Evolutionary conservation across 2,888 invertebrate genomes (phyloP), one percentile per base, ranked within the genome.

Genomic region (Venusia cambrica): DNA sequence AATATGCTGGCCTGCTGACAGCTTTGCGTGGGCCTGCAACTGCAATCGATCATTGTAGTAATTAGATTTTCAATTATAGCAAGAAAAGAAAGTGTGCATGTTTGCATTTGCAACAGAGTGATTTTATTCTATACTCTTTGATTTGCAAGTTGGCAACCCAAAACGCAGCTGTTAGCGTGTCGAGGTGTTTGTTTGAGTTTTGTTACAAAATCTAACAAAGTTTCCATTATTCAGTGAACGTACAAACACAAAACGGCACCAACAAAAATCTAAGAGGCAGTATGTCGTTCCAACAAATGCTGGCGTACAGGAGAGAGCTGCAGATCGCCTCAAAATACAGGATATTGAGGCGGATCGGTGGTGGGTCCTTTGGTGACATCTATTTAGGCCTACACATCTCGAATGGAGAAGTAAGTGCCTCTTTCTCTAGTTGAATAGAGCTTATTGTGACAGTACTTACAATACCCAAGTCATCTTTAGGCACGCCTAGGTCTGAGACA

Each of bases 291-390:
- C 51, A 57, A 48, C 48, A 53, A 34, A 47, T 54, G 30, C 45
- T 60, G 17, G 41, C 53, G 5, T 50, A 53, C 26, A 48, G 48
- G 25, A 49, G 51, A 39, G 58, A 60, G 41, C 37, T 60, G 36
- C 29, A 56, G 38, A 51, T 68, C 25, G 43, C 48, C 13, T 51
- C 93, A 71, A 96, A 95, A 85, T 97, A 97, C 88, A 92, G 96
- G 75, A 91, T 97, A 67, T 93, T 97, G 67, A 91, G 96, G 62
- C 96, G 96, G 90, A 96, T 98, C 77, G 97, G 98, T 66, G 97
- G 97, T 85, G 98, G 98, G 56, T 98, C 97, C 24, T 98, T 98
- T 84, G 98, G 98, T 71, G 98, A 98, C 88, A 98, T 98, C 81
- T 98, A 96, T 87, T 90, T 98, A 73, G 97, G 95, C 60, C 94